A percentile compares a stretch with the other conserved stretches of the same genome.
phyloP scores from a whole-genome alignment of 2,888 invertebrate genomes.

The Aporophyla nigra region DNA sequence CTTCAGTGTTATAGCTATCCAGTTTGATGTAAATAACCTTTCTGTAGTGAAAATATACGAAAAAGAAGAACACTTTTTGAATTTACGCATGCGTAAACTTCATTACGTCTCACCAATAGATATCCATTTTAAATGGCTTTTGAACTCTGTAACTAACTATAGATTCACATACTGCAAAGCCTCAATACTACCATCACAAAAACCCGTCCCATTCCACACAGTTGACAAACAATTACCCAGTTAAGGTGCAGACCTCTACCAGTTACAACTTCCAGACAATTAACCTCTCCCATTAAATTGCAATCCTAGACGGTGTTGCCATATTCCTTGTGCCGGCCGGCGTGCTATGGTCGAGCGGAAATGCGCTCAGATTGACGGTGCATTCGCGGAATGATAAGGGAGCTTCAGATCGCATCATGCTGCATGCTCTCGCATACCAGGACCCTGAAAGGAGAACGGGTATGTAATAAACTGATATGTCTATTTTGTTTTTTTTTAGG shows the following conservation, averaged over 20 bases:
- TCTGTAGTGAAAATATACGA: background rate
- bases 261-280: conserved; percentile 52
- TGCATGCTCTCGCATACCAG: conserved; percentile 96
- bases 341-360: conserved; percentile 91
- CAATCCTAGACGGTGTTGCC: conserved; percentile 83
- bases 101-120: background rate
- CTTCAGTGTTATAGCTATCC: background rate
- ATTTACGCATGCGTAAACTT: conserved; percentile 1
- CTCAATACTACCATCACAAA: background rate
- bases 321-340: conserved; percentile 90
- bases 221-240: conserved; percentile 34
- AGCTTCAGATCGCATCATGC: conserved; percentile 94
- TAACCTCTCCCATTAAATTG: conserved; percentile 38
- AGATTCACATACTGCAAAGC: background rate
- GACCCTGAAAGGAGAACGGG: conserved; percentile 96
- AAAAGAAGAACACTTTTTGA: background rate
- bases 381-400: conserved; percentile 96
- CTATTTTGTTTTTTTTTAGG: background rate
- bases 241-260: background rate
- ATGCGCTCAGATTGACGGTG: conserved; percentile 81
- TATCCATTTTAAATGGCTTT: background rate
- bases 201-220: conserved; percentile 4
- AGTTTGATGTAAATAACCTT: background rate
- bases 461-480: conserved; percentile 73
- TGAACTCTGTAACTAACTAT: background rate